Evolutionary conservation across 2,888 invertebrate species (phyloP).

Genomic region (Adelognathus sp.): DNA sequence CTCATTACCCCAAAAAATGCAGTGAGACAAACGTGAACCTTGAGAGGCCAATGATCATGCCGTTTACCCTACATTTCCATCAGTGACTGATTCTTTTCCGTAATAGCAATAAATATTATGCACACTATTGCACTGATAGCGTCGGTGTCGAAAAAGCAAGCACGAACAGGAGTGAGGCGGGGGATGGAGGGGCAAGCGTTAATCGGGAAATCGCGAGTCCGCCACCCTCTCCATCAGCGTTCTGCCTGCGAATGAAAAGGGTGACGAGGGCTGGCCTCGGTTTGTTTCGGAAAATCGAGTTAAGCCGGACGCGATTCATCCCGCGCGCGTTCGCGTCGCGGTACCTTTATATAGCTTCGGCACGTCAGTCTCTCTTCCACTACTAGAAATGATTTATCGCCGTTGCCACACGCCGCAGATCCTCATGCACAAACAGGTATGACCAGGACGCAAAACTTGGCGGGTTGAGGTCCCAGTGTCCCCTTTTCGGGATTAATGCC

Average conservation of each 20-base stretch:
- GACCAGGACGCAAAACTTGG: slow-evolving; percentile 44
- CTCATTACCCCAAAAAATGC: no score
- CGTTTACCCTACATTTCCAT: no score
- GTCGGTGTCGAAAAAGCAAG: background rate
- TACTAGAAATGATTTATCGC: slow-evolving; percentile 25
- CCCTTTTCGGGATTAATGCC: slow-evolving; percentile 71
- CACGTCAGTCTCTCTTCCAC: background rate
- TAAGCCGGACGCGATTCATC: slow-evolving; percentile 49
- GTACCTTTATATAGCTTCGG: slow-evolving; percentile 7
- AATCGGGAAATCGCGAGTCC: slow-evolving; percentile 56
- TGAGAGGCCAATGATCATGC: no score
- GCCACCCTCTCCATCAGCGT: background rate
- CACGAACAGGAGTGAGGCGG: background rate
- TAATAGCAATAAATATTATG: background rate
- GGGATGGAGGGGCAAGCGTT: slow-evolving; percentile 21
- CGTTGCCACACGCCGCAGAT: background rate
- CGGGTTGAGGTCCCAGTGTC: slow-evolving; percentile 49
- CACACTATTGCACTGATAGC: background rate
- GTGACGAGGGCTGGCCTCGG: slow-evolving; percentile 37
- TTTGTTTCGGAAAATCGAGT: slow-evolving; percentile 54
- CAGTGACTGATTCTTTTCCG: background rate
- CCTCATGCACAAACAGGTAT: background rate
- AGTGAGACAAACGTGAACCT: no score
- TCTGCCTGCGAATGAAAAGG: slow-evolving; percentile 9
- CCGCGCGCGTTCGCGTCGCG: slow-evolving; percentile 40